These are phyloP conservation scores for Labroides dimidiatus DNA, from an alignment of 2,797 vertebrate species.

Conservation along the genomic window DNA sequence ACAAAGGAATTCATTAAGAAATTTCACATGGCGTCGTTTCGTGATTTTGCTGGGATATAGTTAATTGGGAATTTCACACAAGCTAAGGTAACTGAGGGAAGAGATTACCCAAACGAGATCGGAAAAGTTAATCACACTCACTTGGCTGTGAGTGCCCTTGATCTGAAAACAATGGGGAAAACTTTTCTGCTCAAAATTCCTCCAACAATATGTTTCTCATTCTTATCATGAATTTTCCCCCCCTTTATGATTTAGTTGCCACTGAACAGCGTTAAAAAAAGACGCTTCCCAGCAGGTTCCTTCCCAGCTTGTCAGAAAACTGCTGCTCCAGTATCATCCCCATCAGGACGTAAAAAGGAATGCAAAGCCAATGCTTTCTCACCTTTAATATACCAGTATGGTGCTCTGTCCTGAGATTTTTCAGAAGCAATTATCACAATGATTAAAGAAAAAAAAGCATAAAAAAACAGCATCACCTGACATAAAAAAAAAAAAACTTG, in stretches of 20 bases:
- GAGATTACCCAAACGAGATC: constrained; percentile 69
- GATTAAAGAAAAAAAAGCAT: constrained; percentile 44
- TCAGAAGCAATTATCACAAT: constrained; percentile 82
- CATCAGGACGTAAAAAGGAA: constrained; percentile 36
- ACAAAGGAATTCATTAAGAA: constrained; percentile 83
- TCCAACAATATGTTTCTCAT: constrained; percentile 54
- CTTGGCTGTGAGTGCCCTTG: constrained; percentile 57
- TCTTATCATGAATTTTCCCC: constrained; percentile 30
- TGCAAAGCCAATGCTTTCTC: constrained; percentile 58
- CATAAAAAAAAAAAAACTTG: constrained; percentile 71
- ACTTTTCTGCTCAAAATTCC: constrained; percentile 48
- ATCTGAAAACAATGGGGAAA: constrained; percentile 47
- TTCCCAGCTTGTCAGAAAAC: constrained; percentile 52
- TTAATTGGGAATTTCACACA: constrained; percentile 76
- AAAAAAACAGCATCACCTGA: constrained; percentile 63
- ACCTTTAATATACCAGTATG: constrained; percentile 78
- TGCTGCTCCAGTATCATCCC: constrained; percentile 49
- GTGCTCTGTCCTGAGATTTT: constrained; percentile 65
- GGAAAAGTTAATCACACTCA: constrained; percentile 72
- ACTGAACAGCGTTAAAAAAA: constrained; percentile 36
- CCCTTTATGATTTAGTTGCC: constrained; percentile 17
- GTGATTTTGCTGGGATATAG: constrained; percentile 61
- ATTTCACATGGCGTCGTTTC: constrained; percentile 69
- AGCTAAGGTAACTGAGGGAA: constrained; percentile 68
- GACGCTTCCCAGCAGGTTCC: constrained; percentile 53